These are phyloP conservation scores for Lateolabrax maculatus DNA, from an alignment of 2,797 vertebrate species.

Conservation along the genomic window DNA sequence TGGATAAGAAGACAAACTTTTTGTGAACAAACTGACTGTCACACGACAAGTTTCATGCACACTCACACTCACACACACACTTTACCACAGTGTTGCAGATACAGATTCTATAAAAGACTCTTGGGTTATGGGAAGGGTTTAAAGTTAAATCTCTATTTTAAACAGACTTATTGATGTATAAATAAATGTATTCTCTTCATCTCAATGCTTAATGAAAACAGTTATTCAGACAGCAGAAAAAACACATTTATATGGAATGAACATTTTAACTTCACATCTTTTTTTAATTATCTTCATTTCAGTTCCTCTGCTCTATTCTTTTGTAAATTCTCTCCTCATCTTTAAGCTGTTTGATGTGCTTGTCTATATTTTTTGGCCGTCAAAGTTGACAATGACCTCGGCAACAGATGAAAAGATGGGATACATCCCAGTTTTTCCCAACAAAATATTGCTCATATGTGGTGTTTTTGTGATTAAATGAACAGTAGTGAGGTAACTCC, in stretches of 20 bases:
- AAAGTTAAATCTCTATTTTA: constrained; percentile 84
- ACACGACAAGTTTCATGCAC: constrained; percentile 2
- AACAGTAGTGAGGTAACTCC: constrained; percentile 22
- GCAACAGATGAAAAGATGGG: not conserved
- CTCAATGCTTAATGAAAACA: constrained; percentile 63
- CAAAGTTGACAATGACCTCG: constrained; percentile 3
- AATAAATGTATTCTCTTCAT: constrained; percentile 78
- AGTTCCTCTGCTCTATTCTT: constrained; percentile 5
- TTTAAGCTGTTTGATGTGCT: constrained; percentile 15
- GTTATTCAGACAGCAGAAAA: constrained; percentile 53
- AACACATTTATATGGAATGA: constrained; percentile 52
- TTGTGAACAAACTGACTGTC: constrained; percentile 35
- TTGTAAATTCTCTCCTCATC: not conserved
- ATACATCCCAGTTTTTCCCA: not conserved
- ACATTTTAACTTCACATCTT: constrained; percentile 51
- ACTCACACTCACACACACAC: not conserved
- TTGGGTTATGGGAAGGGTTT: constrained; percentile 51
- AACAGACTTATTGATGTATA: constrained; percentile 81
- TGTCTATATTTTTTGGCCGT: constrained; percentile 23
- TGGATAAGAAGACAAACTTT: constrained; percentile 19
- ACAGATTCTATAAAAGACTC: constrained; percentile 73
- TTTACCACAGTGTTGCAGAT: constrained; percentile 64
- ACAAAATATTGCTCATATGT: constrained; percentile 10
- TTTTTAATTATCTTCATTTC: constrained; percentile 23
- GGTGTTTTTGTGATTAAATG: constrained; percentile 30